Conservation (phyloP, 2,113 vertebrate species). For the Nematolebias whitei region DNA sequence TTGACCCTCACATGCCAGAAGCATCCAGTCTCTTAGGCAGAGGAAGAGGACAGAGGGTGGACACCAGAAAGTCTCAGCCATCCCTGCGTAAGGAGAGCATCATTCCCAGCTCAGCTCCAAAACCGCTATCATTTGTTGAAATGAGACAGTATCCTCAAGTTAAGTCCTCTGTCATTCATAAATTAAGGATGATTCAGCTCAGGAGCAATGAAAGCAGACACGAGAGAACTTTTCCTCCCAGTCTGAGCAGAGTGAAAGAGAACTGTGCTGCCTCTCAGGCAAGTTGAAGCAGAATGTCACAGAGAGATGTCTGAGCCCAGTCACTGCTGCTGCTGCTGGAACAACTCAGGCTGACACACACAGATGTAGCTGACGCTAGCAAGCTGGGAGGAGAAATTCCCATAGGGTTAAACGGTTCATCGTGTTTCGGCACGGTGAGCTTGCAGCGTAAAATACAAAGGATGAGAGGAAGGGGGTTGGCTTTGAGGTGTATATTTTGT, state of each 20-base stretch:
- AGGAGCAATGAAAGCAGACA: conserved; percentile 19
- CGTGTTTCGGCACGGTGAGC: conserved; percentile 86
- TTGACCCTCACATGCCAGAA: conserved; percentile 47
- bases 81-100: conserved; percentile 42
- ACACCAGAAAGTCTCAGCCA: conserved; percentile 21
- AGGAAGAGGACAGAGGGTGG: conserved; percentile 23
- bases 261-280: conserved; percentile 34
- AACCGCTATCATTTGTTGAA: conserved; percentile 9
- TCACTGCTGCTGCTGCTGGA: conserved; percentile 39
- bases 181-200: conserved; percentile 14
- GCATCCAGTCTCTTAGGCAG: conserved; percentile 27
- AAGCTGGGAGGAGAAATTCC: conserved; percentile 80
- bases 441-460: conserved; percentile 72
- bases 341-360: conserved; percentile 75
- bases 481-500: conserved; percentile 25
- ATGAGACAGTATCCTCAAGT: conserved; percentile 55
- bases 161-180: conserved; percentile 28
- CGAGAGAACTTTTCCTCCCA: conserved; percentile 44
- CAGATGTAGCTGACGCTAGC: conserved; percentile 82
- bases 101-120: conserved; percentile 15
- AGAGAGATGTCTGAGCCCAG: conserved; percentile 49
- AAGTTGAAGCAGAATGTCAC: conserved; percentile 55
- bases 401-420: conserved; percentile 85
- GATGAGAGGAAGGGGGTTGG: conserved; percentile 28
- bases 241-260: conserved; percentile 25